These are phyloP conservation scores for Heterotis niloticus DNA, from an alignment of 2,113 vertebrate species.

Conservation along the genomic window DNA sequence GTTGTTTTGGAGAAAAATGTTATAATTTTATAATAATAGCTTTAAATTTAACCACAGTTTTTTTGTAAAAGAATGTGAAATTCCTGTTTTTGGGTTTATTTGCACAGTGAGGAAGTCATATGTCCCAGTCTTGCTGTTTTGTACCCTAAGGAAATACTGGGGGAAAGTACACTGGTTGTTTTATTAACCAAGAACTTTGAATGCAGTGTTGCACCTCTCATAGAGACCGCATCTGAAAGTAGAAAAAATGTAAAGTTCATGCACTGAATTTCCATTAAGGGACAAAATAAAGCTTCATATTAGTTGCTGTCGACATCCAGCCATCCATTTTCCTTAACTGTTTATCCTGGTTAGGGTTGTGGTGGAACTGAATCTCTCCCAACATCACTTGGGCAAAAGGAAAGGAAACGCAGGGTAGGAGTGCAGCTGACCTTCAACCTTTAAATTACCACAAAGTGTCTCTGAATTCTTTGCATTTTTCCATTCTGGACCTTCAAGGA, in stretches of 20 bases:
- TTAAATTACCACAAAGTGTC: not conserved
- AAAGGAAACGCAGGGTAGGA: not conserved
- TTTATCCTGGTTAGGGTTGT: no score
- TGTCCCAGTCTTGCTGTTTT: not conserved
- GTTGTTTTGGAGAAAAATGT: no score
- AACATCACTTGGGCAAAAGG: not conserved
- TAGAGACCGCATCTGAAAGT: not conserved
- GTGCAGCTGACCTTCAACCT: slow-evolving; percentile 1
- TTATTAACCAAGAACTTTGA: slow-evolving; percentile 8
- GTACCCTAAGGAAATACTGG: not conserved
- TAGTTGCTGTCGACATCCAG: not conserved
- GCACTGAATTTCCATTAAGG: not conserved
- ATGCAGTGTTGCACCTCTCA: not conserved
- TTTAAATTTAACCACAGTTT: no score
- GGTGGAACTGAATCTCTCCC: no score
- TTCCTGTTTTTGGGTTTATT: not conserved
- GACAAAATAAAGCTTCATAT: not conserved
- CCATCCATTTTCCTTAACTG: no score
- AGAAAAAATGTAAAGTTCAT: no score
- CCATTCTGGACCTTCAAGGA: not conserved
- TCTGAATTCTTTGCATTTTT: not conserved
- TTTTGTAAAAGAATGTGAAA: no score
- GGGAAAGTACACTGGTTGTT: not conserved
- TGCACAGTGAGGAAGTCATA: not conserved
- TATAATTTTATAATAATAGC: no score